Conservation (phyloP, 2,113 vertebrate genomes). For the Erythrocercus mccallii region DNA sequence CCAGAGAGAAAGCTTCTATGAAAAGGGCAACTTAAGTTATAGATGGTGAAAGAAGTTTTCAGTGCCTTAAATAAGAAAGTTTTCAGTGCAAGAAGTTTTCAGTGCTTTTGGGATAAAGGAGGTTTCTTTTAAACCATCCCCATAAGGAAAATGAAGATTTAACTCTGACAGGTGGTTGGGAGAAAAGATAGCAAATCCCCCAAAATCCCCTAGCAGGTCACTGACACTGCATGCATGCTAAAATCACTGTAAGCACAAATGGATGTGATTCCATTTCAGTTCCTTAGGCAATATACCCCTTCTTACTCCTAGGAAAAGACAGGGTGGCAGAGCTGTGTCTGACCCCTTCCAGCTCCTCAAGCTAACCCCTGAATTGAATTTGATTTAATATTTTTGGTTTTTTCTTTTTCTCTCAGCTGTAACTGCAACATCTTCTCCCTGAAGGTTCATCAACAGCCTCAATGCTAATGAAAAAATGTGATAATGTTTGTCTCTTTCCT, state of each 20-base stretch:
- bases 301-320: background rate
- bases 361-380: background rate
- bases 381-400: accelerated
- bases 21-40: background rate
- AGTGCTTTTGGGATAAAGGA: background rate
- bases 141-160: background rate
- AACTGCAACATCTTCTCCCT: background rate
- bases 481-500: background rate
- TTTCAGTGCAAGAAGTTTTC: background rate
- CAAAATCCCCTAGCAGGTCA: background rate
- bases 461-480: slow-evolving; percentile 10
- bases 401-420: background rate
- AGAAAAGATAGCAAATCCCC: background rate
- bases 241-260: accelerated
- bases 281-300: background rate
- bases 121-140: background rate
- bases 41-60: background rate
- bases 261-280: background rate
- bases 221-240: accelerated
- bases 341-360: background rate
- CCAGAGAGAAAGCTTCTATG: background rate
- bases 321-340: background rate
- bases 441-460: background rate
- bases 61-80: too few relatives aligned
- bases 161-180: background rate